Base-by-base conservation (phyloP, 1,140 invertebrate species). In the Drosophila pachea region DNA sequence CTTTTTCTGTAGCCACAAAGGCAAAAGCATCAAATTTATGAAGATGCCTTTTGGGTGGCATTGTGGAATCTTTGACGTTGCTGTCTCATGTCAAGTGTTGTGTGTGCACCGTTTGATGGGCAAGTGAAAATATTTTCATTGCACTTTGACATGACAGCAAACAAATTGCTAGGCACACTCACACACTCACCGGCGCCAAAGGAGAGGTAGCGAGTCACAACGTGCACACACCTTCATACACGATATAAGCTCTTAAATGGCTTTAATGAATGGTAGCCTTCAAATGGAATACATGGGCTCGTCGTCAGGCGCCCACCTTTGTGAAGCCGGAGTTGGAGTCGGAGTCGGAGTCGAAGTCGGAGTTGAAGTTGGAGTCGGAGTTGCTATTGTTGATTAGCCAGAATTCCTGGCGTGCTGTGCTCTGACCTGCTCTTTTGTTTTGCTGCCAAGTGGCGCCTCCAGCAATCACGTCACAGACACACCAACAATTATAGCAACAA, bases 41-140 rank as follows among this genome's bases (percentile, higher is more conserved):
- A 86, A 86, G 81, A 86, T 86, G 81, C 81, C 65, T 68, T 81
- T 86, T 86, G 81, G 81, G 81, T 86, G 81, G 81, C 81, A 86
- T 86, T 81, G 74, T 71, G 76, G 81, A 86, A 82, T 86, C 70
- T 72, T 81, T 86, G 81, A 86, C 82, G 79, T 81, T 81, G 49
- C 81, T 81, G 79, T 76, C 74, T 76, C 74, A 81, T 81, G 81
- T 76, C 81, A 86, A 86, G 81, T 76, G 70, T 59, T 63, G 59
- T 74, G 38, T 58, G 43, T 62, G 49, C 54, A 35, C 36, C 61
- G 67, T 68, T 54, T 65, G 67, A 65, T 65, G 60, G 50, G 60
- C 74, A 68, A 86, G 81, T 86, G 81, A 86, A 86, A 86, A 86
- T 86, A 86, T 86, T 86, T 86, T 81, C 81, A 86, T 86, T 86